Percentiles rank a stretch among this genome's conserved stretches.
Evolutionary conservation across 1,140 invertebrate genomes (phyloP).

Genomic region (Lepidurus couesii): DNA sequence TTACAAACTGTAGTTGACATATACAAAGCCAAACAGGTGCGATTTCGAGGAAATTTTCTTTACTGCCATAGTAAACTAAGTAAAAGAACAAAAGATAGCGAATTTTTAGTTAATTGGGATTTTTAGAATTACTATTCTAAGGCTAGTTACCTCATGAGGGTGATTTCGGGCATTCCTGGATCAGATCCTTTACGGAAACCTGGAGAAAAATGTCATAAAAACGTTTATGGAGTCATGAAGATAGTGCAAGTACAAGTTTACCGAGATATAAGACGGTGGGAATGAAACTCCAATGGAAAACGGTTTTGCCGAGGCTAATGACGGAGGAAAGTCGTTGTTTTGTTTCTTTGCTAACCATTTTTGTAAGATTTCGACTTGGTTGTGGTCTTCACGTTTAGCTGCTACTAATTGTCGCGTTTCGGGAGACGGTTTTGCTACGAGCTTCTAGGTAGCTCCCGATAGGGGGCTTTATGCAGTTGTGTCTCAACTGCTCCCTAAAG

Average conservation of each 20-base stretch:
- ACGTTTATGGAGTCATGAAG: background rate
- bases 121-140: background rate
- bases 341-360: conserved; percentile 42
- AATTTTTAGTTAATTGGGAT: background rate
- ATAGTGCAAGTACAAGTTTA: conserved; percentile 42
- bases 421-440: too few species aligned
- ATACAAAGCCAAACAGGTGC: background rate
- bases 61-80: conserved; percentile 37
- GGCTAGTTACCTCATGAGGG: conserved; percentile 33
- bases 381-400: background rate
- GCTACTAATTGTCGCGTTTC: too few species aligned
- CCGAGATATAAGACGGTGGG: conserved; percentile 61
- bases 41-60: background rate
- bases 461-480: too few species aligned
- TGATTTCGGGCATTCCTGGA: conserved; percentile 39
- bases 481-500: too few species aligned
- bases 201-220: background rate
- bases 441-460: too few species aligned
- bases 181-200: conserved; percentile 39
- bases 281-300: conserved; percentile 64
- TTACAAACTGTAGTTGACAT: background rate
- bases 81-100: conserved; percentile 13
- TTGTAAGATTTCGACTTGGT: background rate
- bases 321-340: conserved; percentile 57
- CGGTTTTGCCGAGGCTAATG: conserved; percentile 52